Conservation (phyloP, 1,140 invertebrate species). For the Saccostrea echinata region DNA sequence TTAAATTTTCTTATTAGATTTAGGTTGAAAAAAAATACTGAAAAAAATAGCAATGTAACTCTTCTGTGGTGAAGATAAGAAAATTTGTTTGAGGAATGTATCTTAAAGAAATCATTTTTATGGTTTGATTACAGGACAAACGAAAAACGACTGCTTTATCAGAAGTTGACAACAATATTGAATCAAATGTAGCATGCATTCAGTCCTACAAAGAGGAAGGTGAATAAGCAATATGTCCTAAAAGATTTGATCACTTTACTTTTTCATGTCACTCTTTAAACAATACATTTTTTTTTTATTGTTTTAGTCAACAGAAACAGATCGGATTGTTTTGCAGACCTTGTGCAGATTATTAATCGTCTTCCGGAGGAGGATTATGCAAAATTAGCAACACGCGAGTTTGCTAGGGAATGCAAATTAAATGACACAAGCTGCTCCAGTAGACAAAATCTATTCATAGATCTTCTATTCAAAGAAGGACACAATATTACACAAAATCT, state of each 20-base stretch:
- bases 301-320: conserved; percentile 3
- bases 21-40: no score
- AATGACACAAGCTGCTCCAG: neutral
- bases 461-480: neutral
- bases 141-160: neutral
- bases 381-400: neutral
- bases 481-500: neutral
- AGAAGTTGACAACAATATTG: neutral
- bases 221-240: neutral
- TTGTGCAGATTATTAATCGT: neutral
- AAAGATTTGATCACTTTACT: no score
- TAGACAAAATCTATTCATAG: conserved; percentile 23
- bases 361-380: neutral
- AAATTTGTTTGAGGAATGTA: no score
- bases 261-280: no score
- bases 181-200: conserved; percentile 3
- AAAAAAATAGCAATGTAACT: no score
- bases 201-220: neutral
- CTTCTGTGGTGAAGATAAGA: no score
- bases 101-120: no score
- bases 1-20: no score
- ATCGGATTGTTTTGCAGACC: neutral
- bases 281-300: neutral
- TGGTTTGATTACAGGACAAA: neutral
- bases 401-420: neutral